Conservation (phyloP, 1,140 invertebrate genomes). For the Steinernema feltiae region DNA sequence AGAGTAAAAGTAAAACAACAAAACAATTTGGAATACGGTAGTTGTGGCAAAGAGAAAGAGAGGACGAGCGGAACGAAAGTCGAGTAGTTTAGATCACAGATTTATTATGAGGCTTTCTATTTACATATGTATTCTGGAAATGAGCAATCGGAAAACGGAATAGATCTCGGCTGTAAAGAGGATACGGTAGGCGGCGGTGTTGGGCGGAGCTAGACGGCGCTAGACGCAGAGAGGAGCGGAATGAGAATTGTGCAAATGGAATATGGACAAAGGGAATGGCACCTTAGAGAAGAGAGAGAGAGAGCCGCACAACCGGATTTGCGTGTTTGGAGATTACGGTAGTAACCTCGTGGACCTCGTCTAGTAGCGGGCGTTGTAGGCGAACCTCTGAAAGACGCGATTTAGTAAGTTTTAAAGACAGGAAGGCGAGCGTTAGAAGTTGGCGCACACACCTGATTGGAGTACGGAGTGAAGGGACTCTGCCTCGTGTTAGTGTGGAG, state of each 20-base stretch:
- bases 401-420: too few relatives aligned
- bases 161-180: background rate
- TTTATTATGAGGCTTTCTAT: background rate
- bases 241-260: background rate
- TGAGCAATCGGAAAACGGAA: background rate
- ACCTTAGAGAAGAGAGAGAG: background rate
- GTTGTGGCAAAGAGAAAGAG: background rate
- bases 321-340: background rate
- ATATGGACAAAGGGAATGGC: conserved; percentile 8
- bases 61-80: background rate
- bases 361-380: conserved; percentile 39
- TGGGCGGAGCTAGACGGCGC: background rate
- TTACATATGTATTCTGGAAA: conserved; percentile 7
- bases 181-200: background rate
- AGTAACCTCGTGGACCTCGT: background rate
- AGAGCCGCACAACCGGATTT: background rate
- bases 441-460: conserved; percentile 12
- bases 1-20: background rate
- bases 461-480: background rate
- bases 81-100: background rate
- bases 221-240: background rate
- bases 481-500: background rate
- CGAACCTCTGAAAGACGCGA: conserved; percentile 39
- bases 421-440: too few relatives aligned
- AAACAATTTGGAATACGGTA: background rate